Evolutionary conservation across 2,888 invertebrate genomes (phyloP).

Genomic region (Yponomeuta sedellus): DNA sequence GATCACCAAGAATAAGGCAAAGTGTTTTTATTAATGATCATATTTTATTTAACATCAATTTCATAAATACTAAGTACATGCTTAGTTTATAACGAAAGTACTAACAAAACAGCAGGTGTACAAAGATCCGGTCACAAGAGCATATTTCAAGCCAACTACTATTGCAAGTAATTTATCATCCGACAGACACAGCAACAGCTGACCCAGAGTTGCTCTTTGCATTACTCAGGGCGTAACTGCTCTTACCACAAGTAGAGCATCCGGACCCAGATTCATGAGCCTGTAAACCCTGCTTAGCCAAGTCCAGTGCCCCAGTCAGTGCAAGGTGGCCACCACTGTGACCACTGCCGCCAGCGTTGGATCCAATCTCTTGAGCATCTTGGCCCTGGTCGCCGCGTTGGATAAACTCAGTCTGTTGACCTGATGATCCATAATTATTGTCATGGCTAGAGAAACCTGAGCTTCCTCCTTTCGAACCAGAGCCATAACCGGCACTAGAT

Average conservation of each 20-base stretch:
- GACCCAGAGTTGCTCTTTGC: slow-evolving; percentile 58
- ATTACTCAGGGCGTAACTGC: slow-evolving; percentile 58
- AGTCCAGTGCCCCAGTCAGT: slow-evolving; percentile 39
- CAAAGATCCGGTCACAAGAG: neutral
- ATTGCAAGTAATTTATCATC: slow-evolving; percentile 37
- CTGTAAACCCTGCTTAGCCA: slow-evolving; percentile 51
- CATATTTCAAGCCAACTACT: neutral
- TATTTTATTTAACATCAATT: too few species aligned
- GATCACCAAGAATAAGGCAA: too few species aligned
- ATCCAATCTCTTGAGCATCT: neutral
- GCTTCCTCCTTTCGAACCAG: neutral
- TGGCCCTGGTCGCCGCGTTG: slow-evolving; percentile 1
- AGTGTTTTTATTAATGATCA: too few species aligned
- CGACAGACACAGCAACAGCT: slow-evolving; percentile 60
- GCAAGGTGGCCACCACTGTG: slow-evolving; percentile 3
- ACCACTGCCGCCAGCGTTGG: slow-evolving; percentile 1
- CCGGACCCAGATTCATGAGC: slow-evolving; percentile 31
- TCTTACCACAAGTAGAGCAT: slow-evolving; percentile 56
- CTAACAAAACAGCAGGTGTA: too few species aligned
- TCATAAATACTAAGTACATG: too few species aligned
- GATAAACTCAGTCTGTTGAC: neutral
- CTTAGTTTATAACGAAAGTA: too few species aligned
- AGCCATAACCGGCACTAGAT: neutral
- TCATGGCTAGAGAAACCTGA: neutral
- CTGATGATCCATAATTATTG: neutral